Base-by-base conservation (phyloP, 1,140 invertebrate genomes). In the Drosophila kurseongensis region DNA sequence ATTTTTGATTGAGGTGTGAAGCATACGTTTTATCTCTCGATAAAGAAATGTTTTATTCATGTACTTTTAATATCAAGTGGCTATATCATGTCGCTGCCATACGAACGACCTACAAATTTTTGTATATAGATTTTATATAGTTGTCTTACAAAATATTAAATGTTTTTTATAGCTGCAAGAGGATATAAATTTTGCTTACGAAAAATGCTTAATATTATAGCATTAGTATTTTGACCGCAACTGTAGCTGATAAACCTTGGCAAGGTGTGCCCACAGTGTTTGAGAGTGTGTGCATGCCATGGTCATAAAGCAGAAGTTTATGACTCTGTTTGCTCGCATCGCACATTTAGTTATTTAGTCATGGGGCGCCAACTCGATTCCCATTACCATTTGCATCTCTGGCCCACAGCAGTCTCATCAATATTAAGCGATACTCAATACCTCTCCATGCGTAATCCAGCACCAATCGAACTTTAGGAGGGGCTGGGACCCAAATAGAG, bases 291-390 rank as follows among this genome's bases (percentile, higher is more conserved):
- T 71, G 57, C 57, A 40, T 68, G 44, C 27, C 44, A 40, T 63
- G 63, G 84, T 60, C 84, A 88, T 89, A 88, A 89, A 88, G 59
- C 67, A 79, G 57, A 88, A 88, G 83, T 88, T 88, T 88, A 88
- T 88, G 83, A 88, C 83, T 88, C 67, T 88, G 83, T 88, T 86
- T 89, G 83, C 75, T 88, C 71, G 66, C 75, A 75, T 78, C 74
- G 68, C 81, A 66, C 77, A 85, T 84, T 82, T 78, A 86, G 82
- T 85, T 78, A 81, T 86, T 86, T 72, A 60, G 75, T 78, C 82
- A 60, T 60, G 75, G 67, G 79, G 75, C 83, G 79, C 75, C 60
- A 62, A 58, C 74, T 69, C 13, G 42, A 67, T 42, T 50, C 56
- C 54, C 54, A 57, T 74, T 54, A 32, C 56, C 66, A 68, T 59